Evolutionary conservation across 2,888 invertebrate genomes (phyloP).

Genomic region (Dusona sp.): DNA sequence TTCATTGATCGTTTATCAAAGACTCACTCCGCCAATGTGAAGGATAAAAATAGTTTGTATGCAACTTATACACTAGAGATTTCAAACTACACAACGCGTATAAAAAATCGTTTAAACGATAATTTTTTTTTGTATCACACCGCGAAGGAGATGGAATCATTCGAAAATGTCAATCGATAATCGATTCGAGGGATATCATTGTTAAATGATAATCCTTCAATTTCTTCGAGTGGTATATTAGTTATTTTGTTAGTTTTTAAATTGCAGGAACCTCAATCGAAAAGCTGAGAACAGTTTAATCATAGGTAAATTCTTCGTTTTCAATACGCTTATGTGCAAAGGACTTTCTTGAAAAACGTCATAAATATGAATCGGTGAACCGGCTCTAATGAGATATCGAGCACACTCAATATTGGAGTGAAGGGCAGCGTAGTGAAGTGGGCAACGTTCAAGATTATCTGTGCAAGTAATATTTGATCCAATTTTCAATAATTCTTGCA

Average conservation of each 20-base stretch:
- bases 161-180: no score
- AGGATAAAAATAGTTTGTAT: background rate
- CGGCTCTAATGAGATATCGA: constrained; percentile 58
- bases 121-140: no score
- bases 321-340: constrained; percentile 66
- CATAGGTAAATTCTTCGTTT: constrained; percentile 67
- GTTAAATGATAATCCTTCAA: background rate
- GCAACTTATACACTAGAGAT: background rate
- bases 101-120: background rate
- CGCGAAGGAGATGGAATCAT: no score
- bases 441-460: constrained; percentile 68
- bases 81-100: background rate
- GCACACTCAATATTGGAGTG: constrained; percentile 62
- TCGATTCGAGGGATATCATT: no score
- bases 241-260: background rate
- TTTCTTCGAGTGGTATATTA: background rate
- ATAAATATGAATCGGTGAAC: constrained; percentile 64
- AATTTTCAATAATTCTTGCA: constrained; percentile 55
- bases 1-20: no score
- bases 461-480: constrained; percentile 58
- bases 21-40: background rate
- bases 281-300: constrained; percentile 60
- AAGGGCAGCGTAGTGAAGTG: constrained; percentile 69
- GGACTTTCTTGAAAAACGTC: constrained; percentile 70
- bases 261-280: constrained; percentile 35